Base-by-base conservation (phyloP, 1,140 invertebrate genomes). In the Eumaeus atala region DNA sequence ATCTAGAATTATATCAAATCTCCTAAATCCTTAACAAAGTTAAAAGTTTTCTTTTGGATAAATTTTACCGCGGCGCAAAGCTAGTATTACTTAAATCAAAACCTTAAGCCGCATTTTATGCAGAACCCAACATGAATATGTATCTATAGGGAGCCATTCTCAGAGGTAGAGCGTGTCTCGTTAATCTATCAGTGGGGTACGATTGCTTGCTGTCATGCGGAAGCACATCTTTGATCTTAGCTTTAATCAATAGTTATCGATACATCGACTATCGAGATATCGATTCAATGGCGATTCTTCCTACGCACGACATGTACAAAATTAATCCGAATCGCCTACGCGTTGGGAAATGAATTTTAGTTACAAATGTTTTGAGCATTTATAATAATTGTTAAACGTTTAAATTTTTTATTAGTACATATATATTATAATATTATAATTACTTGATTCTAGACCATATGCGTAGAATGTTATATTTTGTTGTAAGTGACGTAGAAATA, bases 151-250 rank as follows among this genome's bases (percentile, higher is more conserved):
- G 14, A n/a, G 40, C 40, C 40, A 9, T 28, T 28, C 8, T 6
- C 14, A 3, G 40, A 44, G 21, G 33, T 9, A 9, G 10, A 40
- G 36, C 21, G 42, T 28, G 36, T 54, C 67, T 68, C 66, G 74
- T 77, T 75, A 77, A 77, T 75, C 70, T 68, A 74, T 72, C 67
- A 67, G 70, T 66, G 65, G 70, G 67, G 59, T 61, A 69, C 61
- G 64, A 70, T 71, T 61, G 58, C 65, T 52, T 18, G 66, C 69
- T 66, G 64, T 71, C 75, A 72, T 66, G 74, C 69, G 74, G 76
- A 77, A 79, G 70, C 70, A 72, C 70, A 77, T 79, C 76, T 77
- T 77, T 79, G 76, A 79, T 79, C 74, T 76, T 64, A 57, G 60
- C 58, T 61, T 62, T 71, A 76, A 77, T 79, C 76, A 72, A 75